Evolutionary conservation across 2,888 invertebrate genomes (phyloP).

Genomic region (Epsilonema sp.): DNA sequence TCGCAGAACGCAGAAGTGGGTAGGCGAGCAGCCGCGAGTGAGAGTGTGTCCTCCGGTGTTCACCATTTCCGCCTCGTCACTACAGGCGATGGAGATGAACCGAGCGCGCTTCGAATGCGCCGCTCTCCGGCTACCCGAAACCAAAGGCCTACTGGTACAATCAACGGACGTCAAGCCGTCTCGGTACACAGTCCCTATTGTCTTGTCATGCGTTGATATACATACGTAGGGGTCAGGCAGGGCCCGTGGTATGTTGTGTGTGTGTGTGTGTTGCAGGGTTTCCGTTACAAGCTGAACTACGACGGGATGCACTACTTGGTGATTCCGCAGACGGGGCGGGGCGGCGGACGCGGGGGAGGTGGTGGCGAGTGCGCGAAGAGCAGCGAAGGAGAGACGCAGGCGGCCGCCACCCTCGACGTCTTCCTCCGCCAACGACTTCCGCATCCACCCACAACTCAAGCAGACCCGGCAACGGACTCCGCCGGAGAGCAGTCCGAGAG

Average conservation of each 20-base stretch:
- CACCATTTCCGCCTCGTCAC: constrained; percentile 78
- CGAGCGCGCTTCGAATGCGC: constrained; percentile 92
- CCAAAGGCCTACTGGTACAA: constrained; percentile 29
- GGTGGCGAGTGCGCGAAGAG: constrained; percentile 73
- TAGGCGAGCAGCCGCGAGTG: constrained; percentile 22
- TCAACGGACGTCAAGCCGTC: constrained; percentile 32
- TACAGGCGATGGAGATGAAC: constrained; percentile 78
- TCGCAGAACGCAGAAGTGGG: constrained; percentile 36
- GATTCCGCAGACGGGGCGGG: constrained; percentile 82
- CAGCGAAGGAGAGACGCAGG: constrained; percentile 74
- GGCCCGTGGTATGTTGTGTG: constrained; percentile 20
- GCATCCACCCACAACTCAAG: constrained; percentile 17
- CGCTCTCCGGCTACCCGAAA: constrained; percentile 77
- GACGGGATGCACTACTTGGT: constrained; percentile 93
- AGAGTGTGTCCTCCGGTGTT: constrained; percentile 80
- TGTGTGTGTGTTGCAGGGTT: constrained; percentile 40
- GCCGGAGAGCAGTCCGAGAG: constrained; percentile 16
- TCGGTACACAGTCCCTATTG: constrained; percentile 3
- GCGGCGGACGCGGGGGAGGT: constrained; percentile 92
- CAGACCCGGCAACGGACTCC: constrained; percentile 20
- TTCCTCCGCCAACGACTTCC: constrained; percentile 12
- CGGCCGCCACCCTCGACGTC: constrained; percentile 53
- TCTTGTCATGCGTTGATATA: too few species aligned
- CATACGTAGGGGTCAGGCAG: constrained; percentile 77
- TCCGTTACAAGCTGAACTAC: constrained; percentile 80